Conservation (phyloP, 1,140 invertebrate genomes). For the Lordiphosa stackelbergi region DNA sequence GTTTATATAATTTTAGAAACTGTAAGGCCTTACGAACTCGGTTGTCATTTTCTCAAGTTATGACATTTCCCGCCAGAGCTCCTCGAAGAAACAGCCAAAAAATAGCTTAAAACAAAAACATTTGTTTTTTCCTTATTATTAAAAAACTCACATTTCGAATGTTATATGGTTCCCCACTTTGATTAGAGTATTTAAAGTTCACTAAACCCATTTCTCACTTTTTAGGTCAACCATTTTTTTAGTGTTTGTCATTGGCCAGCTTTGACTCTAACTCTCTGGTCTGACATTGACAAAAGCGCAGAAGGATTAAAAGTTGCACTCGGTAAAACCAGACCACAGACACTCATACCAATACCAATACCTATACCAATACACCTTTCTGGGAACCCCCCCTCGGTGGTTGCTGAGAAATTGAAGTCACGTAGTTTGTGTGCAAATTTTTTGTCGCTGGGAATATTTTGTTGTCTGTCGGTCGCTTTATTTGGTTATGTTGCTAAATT, state of each 20-base stretch:
- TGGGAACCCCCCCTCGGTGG: slow-evolving; percentile 6
- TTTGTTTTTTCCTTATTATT: too few species aligned
- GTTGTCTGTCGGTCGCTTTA: slow-evolving; percentile 36
- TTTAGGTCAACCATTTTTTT: slow-evolving; percentile 15
- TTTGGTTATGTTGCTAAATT: slow-evolving; percentile 73
- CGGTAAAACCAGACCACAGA: slow-evolving; percentile 23
- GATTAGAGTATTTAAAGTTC: too few species aligned
- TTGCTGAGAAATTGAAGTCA: slow-evolving; percentile 67
- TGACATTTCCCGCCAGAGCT: too few species aligned
- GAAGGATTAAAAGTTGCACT: slow-evolving; percentile 66
- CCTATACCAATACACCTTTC: slow-evolving; percentile 12
- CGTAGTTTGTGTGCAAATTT: slow-evolving; percentile 71
- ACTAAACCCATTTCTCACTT: neutral
- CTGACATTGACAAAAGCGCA: slow-evolving; percentile 72
- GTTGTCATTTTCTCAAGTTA: too few species aligned
- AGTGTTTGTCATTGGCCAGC: slow-evolving; percentile 56
- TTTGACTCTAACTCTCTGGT: slow-evolving; percentile 36
- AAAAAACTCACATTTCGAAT: too few species aligned
- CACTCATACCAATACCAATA: slow-evolving; percentile 5
- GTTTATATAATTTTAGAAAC: too few species aligned
- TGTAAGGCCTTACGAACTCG: too few species aligned
- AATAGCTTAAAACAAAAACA: too few species aligned
- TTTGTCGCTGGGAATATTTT: slow-evolving; percentile 43
- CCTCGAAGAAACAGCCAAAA: too few species aligned
- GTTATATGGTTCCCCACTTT: too few species aligned